Evolutionary conservation across 2,113 vertebrate genomes (phyloP).

Genomic region (Cinclus cinclus): DNA sequence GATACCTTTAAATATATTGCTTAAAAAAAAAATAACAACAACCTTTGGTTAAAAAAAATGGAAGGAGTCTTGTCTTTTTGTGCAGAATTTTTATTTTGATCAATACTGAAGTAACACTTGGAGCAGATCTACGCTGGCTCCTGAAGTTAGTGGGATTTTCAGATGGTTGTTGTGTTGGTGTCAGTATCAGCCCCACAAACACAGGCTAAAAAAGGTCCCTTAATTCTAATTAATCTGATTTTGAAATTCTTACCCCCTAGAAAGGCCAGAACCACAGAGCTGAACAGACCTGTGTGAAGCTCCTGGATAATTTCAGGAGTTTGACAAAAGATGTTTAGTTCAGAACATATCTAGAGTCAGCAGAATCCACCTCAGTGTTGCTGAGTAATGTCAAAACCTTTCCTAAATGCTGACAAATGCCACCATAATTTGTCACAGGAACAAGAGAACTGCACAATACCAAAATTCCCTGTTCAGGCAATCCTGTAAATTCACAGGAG

Average conservation of each 20-base stretch:
- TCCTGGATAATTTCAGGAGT: background rate
- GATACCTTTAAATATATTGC: background rate
- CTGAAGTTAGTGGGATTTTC: background rate
- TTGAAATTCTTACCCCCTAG: background rate
- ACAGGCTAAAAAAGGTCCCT: background rate
- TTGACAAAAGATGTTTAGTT: background rate
- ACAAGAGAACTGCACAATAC: background rate
- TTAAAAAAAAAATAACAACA: fast-evolving
- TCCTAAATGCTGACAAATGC: background rate
- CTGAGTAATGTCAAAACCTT: background rate
- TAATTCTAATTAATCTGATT: background rate
- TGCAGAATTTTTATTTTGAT: background rate
- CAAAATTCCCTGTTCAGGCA: background rate
- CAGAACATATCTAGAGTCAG: background rate
- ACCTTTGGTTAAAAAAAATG: background rate
- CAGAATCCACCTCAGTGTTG: background rate
- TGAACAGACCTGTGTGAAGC: background rate
- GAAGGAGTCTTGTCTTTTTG: background rate
- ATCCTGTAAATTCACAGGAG: background rate
- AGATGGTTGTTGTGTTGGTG: background rate
- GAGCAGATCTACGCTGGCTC: background rate
- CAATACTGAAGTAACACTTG: fast-evolving
- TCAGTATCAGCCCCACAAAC: background rate
- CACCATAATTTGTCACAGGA: background rate
- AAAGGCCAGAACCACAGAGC: background rate